Conservation (phyloP, 2,113 vertebrate genomes). For the Atractosteus spatula region DNA sequence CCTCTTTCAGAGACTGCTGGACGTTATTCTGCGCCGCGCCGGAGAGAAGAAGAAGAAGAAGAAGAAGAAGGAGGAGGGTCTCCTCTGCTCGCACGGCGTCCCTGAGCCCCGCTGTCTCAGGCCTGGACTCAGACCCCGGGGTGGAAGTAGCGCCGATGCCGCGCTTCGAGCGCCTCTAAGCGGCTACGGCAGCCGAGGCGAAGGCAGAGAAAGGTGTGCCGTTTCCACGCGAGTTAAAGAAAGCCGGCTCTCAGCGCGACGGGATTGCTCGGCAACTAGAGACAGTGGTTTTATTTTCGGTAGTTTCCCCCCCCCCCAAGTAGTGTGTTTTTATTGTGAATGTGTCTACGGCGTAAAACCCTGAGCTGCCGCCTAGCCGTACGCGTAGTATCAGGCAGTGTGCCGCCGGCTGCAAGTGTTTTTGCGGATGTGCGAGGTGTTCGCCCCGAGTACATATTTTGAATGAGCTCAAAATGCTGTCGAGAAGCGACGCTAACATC, state of each 20-base stretch:
- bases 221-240: too few relatives aligned
- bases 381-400: not conserved
- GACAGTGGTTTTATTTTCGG: not conserved
- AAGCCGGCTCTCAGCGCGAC: too few relatives aligned
- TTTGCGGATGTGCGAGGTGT: too few relatives aligned
- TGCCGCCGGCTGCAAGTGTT: too few relatives aligned
- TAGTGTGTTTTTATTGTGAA: not conserved
- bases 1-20: not conserved
- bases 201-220: not conserved
- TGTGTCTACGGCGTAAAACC: too few relatives aligned
- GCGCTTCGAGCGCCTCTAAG: slow-evolving; percentile 4
- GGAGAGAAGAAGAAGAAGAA: not conserved
- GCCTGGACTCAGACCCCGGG: slow-evolving; percentile 37
- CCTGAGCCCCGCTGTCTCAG: slow-evolving; percentile 41
- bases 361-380: too few relatives aligned
- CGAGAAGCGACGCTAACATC: too few relatives aligned
- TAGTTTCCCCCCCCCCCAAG: not conserved
- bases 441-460: too few relatives aligned
- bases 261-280: too few relatives aligned
- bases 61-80: not conserved
- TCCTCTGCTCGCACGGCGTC: too few relatives aligned
- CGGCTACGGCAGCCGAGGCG: not conserved
- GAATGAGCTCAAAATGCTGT: too few relatives aligned
- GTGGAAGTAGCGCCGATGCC: not conserved
- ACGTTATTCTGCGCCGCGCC: too few relatives aligned